Evolutionary conservation across 2,797 vertebrate genomes (phyloP).

Genomic region (Silurus aristotelis): DNA sequence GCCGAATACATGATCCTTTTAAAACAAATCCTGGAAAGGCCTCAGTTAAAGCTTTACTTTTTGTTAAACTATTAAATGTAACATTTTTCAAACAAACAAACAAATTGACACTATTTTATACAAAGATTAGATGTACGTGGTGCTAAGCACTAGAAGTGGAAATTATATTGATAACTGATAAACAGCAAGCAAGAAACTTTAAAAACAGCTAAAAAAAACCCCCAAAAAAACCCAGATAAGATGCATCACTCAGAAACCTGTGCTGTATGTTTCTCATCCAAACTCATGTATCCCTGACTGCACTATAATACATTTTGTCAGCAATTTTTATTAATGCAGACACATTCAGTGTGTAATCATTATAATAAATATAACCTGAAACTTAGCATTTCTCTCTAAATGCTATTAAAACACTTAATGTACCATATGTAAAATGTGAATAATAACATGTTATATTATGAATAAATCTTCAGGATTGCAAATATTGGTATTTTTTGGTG

Average conservation of each 20-base stretch:
- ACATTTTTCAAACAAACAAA: too few relatives aligned
- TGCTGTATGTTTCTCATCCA: slow-evolving; percentile 23
- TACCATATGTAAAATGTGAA: not conserved
- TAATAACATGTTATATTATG: not conserved
- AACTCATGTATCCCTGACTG: slow-evolving; percentile 21
- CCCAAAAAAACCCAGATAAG: too few relatives aligned
- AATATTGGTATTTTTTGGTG: not conserved
- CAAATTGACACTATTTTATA: not conserved
- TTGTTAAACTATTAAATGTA: not conserved
- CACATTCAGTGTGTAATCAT: not conserved
- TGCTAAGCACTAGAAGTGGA: not conserved
- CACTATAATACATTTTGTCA: slow-evolving; percentile 27
- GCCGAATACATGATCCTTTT: not conserved
- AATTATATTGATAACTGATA: not conserved
- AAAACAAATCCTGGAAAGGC: not conserved
- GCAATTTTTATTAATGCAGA: slow-evolving; percentile 21
- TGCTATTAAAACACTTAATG: not conserved
- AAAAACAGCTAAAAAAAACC: slow-evolving; percentile 27
- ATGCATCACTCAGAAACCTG: not conserved
- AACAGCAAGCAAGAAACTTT: slow-evolving; percentile 13
- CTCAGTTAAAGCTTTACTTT: slow-evolving; percentile 13
- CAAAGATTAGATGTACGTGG: not conserved
- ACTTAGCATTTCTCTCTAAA: not conserved
- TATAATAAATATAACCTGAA: not conserved
- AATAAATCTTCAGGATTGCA: not conserved